A percentile compares a stretch with the other conserved stretches of the same genome.
These are phyloP conservation scores for Chymomyza fuscimana DNA, from an alignment of 2,888 invertebrate genomes.

Conservation along the genomic window DNA sequence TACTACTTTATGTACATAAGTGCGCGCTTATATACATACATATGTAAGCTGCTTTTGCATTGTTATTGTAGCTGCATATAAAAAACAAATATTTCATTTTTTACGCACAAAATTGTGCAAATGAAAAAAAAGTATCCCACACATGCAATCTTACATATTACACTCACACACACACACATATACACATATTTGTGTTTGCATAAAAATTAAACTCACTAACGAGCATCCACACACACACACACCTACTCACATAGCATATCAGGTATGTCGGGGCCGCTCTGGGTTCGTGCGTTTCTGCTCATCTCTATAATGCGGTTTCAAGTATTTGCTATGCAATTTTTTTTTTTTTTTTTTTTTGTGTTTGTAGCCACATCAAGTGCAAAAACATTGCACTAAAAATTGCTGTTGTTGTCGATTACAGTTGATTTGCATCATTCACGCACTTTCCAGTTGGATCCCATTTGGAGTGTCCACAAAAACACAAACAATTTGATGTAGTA, in stretches of 20 bases:
- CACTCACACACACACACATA: background rate
- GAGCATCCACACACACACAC: background rate
- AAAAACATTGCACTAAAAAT: constrained; percentile 15
- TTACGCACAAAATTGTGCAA: constrained; percentile 5
- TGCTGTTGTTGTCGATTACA: constrained; percentile 44
- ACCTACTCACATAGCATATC: background rate
- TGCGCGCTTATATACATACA: background rate
- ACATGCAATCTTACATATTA: no score
- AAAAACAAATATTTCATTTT: constrained; percentile 3
- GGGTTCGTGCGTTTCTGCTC: background rate
- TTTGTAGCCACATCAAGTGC: constrained; percentile 23
- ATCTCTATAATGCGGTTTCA: constrained; percentile 33
- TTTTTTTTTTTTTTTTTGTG: constrained; percentile 25
- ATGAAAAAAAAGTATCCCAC: background rate
- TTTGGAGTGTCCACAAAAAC: background rate
- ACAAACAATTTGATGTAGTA: background rate
- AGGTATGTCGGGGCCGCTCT: background rate
- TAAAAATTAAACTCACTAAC: background rate
- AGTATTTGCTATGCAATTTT: constrained; percentile 64
- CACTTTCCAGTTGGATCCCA: constrained; percentile 13
- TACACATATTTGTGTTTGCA: background rate
- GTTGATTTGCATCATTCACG: constrained; percentile 51
- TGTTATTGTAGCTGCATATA: constrained; percentile 1
- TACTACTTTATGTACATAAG: background rate
- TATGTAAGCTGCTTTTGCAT: constrained; percentile 5